Percentiles rank a stretch among this genome's conserved stretches.
These are phyloP conservation scores for Scaptomyza reducta DNA, from an alignment of 2,888 invertebrate species.

Conservation along the genomic window DNA sequence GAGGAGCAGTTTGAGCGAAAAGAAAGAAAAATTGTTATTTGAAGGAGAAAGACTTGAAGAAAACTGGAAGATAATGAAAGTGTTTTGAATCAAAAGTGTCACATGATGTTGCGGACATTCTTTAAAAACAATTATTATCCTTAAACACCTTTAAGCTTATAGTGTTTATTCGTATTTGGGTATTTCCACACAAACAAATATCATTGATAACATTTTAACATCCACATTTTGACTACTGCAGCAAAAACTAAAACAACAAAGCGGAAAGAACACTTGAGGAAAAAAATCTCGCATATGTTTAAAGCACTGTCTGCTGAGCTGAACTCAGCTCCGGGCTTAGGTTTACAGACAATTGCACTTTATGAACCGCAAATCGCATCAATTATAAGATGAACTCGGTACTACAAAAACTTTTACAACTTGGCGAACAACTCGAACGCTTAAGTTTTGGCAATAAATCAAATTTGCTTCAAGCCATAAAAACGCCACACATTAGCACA, in stretches of 20 bases:
- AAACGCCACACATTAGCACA: conserved; percentile 75
- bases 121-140: too few relatives aligned
- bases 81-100: too few relatives aligned
- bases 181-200: too few relatives aligned
- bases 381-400: conserved; percentile 73
- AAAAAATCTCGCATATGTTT: conserved; percentile 65
- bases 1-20: too few relatives aligned
- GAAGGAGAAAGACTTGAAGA: too few relatives aligned
- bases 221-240: not conserved
- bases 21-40: too few relatives aligned
- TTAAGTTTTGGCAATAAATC: conserved; percentile 73
- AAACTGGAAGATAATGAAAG: too few relatives aligned
- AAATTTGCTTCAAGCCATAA: conserved; percentile 75
- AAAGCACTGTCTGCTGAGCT: conserved; percentile 17
- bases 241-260: not conserved
- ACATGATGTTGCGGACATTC: too few relatives aligned
- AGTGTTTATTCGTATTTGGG: too few relatives aligned
- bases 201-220: not conserved
- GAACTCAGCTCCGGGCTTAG: conserved; percentile 6
- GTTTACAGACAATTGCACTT: conserved; percentile 75
- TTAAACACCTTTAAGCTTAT: too few relatives aligned
- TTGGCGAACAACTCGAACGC: conserved; percentile 54
- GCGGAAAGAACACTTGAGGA: not conserved
- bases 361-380: conserved; percentile 76
- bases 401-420: conserved; percentile 56